Evolutionary conservation across 2,113 vertebrate species (phyloP).

Genomic region (Tupaia tana): DNA sequence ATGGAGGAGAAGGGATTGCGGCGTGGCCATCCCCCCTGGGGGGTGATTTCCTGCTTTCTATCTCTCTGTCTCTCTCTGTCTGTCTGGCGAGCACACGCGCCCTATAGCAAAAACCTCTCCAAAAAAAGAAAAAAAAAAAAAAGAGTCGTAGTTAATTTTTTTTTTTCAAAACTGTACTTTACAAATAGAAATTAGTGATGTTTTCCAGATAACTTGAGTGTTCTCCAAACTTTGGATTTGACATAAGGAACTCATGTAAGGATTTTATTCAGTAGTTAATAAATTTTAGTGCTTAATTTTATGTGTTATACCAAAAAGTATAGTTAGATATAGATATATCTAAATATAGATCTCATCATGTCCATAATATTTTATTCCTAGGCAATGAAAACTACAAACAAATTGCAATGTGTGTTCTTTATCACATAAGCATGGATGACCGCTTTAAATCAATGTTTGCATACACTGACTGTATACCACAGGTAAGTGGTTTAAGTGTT

Average conservation of each 20-base stretch:
- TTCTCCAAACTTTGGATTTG: slow-evolving; percentile 21
- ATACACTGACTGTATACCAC: slow-evolving; percentile 95
- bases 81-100: too few relatives aligned
- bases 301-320: background rate
- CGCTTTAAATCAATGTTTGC: slow-evolving; percentile 96
- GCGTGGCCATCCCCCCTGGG: too few relatives aligned
- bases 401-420: slow-evolving; percentile 95
- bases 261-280: slow-evolving; percentile 34
- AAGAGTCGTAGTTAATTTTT: background rate
- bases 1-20: too few relatives aligned
- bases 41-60: too few relatives aligned
- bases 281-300: background rate
- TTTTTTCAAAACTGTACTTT: background rate
- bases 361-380: slow-evolving; percentile 81
- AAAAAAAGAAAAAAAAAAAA: too few relatives aligned
- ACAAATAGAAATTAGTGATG: background rate
- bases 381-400: slow-evolving; percentile 96
- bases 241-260: background rate
- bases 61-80: too few relatives aligned
- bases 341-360: background rate
- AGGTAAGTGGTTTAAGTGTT: slow-evolving; percentile 87
- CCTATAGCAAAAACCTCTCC: too few relatives aligned
- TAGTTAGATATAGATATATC: background rate
- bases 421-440: slow-evolving; percentile 97
- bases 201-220: background rate